phyloP scores from a whole-genome alignment of 2,888 invertebrate species.

The Cephus runcator region DNA sequence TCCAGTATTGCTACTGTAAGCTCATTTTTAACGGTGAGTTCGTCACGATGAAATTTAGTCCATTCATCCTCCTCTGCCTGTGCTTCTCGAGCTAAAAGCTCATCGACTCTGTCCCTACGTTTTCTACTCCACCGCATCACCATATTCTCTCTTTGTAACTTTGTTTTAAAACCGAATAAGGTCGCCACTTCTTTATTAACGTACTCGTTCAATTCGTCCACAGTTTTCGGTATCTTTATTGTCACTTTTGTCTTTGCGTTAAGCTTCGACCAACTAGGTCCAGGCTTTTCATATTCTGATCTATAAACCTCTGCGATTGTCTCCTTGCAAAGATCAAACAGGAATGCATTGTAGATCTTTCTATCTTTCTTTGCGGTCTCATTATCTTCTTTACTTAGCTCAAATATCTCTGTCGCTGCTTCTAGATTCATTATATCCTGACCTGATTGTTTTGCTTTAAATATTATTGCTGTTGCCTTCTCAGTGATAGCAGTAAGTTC shows the following conservation, averaged over 20 bases:
- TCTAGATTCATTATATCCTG: constrained; percentile 53
- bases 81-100: constrained; percentile 76
- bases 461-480: constrained; percentile 65
- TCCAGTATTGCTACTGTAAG: constrained; percentile 65
- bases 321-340: constrained; percentile 74
- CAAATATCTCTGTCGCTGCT: constrained; percentile 54
- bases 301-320: constrained; percentile 68
- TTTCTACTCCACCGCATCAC: constrained; percentile 74
- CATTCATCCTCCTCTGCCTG: constrained; percentile 79
- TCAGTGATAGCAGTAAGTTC: constrained; percentile 66
- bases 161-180: constrained; percentile 68
- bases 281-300: constrained; percentile 62
- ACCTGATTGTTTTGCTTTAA: constrained; percentile 61
- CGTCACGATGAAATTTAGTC: constrained; percentile 80
- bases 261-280: constrained; percentile 69
- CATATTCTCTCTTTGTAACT: constrained; percentile 68
- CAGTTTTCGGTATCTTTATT: constrained; percentile 66
- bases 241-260: constrained; percentile 63
- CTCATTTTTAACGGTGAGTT: constrained; percentile 74
- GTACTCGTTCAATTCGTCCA: constrained; percentile 66
- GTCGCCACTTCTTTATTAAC: constrained; percentile 68
- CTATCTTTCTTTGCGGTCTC: constrained; percentile 52
- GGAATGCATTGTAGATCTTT: constrained; percentile 69
- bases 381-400: constrained; percentile 50
- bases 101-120: constrained; percentile 77